Percentiles rank a stretch among this genome's conserved stretches.
phyloP scores from a whole-genome alignment of 2,113 vertebrate species.

The Genyomyrus donnyi region DNA sequence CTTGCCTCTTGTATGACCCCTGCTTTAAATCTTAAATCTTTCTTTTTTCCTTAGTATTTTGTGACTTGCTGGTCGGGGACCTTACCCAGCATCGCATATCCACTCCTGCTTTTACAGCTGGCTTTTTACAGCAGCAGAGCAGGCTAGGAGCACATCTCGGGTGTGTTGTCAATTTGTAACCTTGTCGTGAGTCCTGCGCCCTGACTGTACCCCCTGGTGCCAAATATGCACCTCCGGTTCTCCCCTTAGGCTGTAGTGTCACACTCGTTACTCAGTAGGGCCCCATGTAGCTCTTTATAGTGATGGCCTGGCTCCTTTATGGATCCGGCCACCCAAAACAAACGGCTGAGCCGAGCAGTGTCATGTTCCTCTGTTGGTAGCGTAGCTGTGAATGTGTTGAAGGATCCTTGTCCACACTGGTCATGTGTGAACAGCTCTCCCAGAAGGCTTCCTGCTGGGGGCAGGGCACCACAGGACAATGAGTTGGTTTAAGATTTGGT shows the following conservation, averaged over 20 bases:
- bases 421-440: not conserved
- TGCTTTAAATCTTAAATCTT: not conserved
- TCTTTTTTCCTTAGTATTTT: not conserved
- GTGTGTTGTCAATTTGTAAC: not conserved
- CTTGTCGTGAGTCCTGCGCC: not conserved
- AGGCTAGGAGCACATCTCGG: not conserved
- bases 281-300: not conserved
- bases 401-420: not conserved
- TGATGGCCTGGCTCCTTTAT: not conserved
- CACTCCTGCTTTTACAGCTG: not conserved
- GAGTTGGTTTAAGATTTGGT: not conserved
- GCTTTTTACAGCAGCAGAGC: not conserved
- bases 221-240: not conserved
- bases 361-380: conserved; percentile 7
- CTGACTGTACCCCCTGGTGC: not conserved
- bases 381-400: conserved; percentile 5
- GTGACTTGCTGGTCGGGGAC: not conserved
- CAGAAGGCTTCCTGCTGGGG: not conserved
- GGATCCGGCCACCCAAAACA: not conserved
- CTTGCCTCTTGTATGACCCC: not conserved
- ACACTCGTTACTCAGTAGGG: not conserved
- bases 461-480: not conserved
- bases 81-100: not conserved
- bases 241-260: not conserved
- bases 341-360: not conserved